Conservation (phyloP, 2,888 invertebrate genomes). For the Tetramorium bicarinatum region DNA sequence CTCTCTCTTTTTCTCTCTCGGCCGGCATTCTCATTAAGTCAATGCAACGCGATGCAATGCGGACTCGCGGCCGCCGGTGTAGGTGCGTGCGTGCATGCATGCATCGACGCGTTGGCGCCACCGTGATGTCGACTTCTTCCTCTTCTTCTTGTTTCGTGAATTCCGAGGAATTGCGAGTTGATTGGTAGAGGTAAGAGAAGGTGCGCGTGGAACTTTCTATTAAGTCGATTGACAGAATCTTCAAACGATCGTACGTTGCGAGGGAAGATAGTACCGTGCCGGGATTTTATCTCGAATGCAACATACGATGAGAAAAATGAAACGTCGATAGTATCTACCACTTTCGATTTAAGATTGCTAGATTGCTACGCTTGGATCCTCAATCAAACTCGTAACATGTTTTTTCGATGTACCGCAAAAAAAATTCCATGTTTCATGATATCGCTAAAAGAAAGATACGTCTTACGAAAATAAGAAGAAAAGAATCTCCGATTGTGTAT, state of each 20-base stretch:
- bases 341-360: conserved; percentile 28
- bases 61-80: conserved; percentile 54
- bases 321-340: conserved; percentile 12
- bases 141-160: conserved; percentile 38
- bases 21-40: conserved; percentile 79
- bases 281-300: conserved; percentile 36
- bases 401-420: background rate
- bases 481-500: background rate
- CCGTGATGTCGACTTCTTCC: conserved; percentile 19
- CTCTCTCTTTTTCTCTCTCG: background rate
- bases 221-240: conserved; percentile 40
- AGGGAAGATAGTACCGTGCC: background rate
- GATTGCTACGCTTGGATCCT: background rate
- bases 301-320: conserved; percentile 1
- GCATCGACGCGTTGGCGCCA: conserved; percentile 66
- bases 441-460: background rate
- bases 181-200: conserved; percentile 15
- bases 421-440: background rate
- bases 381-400: background rate
- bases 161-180: conserved; percentile 21
- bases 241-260: conserved; percentile 11
- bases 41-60: conserved; percentile 50
- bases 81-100: conserved; percentile 25
- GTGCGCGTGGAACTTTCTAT: conserved; percentile 24
- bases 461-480: background rate